Evolutionary conservation across 2,113 vertebrate genomes (phyloP).

Genomic region (Lepus americanus): DNA sequence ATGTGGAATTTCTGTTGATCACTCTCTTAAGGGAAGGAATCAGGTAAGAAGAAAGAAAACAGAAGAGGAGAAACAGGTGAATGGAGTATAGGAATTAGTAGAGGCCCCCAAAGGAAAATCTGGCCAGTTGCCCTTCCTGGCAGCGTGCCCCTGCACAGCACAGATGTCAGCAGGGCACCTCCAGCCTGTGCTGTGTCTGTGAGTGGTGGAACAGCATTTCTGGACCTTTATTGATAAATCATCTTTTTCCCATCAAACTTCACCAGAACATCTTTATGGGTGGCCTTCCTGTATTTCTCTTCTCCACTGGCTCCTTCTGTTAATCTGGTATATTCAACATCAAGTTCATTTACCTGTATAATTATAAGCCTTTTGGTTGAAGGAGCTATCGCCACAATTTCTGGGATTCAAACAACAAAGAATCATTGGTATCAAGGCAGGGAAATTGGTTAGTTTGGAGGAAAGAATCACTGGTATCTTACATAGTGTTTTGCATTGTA

Average conservation of each 20-base stretch:
- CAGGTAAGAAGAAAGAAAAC: not conserved
- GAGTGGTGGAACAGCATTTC: not conserved
- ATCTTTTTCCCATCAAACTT: not conserved
- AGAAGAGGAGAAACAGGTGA: not conserved
- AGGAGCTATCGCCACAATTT: slow-evolving; percentile 19
- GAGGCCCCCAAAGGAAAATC: not conserved
- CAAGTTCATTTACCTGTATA: not conserved
- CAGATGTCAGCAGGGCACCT: too few species aligned
- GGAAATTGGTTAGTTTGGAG: not conserved
- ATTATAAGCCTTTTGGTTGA: slow-evolving; percentile 22
- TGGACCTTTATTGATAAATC: not conserved
- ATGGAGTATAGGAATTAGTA: not conserved
- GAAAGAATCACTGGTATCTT: not conserved
- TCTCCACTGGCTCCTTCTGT: not conserved
- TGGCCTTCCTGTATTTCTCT: slow-evolving; percentile 4
- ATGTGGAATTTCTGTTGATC: not conserved
- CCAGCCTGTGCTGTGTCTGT: too few species aligned
- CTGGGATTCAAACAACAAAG: not conserved
- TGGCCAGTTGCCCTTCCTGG: not conserved
- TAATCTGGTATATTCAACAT: not conserved
- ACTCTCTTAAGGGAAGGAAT: not conserved
- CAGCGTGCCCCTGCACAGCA: too few species aligned
- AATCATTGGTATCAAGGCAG: not conserved
- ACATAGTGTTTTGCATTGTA: not conserved
- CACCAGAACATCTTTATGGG: not conserved